These are phyloP conservation scores for Plebejus anna DNA, from an alignment of 2,888 invertebrate genomes.

Conservation along the genomic window DNA sequence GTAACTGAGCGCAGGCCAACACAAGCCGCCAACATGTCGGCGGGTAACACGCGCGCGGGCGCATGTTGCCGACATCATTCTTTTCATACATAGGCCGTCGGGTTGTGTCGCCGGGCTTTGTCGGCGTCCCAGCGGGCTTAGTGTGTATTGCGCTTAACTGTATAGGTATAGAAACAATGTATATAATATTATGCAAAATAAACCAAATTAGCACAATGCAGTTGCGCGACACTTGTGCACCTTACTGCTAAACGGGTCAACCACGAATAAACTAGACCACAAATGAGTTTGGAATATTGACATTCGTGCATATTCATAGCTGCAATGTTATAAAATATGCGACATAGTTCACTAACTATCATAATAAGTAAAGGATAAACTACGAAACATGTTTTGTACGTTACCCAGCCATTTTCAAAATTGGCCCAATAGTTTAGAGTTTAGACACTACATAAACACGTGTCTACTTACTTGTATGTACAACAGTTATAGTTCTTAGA, in stretches of 20 bases:
- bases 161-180: slow-evolving; percentile 15
- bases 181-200: slow-evolving; percentile 21
- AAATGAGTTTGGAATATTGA: slow-evolving; percentile 15
- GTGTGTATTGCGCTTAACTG: too few relatives aligned
- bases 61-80: too few relatives aligned
- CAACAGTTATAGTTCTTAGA: too few relatives aligned
- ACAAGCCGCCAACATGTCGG: too few relatives aligned
- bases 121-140: too few relatives aligned
- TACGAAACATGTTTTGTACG: not conserved
- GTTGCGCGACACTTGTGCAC: slow-evolving; percentile 8
- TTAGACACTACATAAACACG: not conserved
- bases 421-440: not conserved
- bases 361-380: not conserved
- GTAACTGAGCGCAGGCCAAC: too few relatives aligned
- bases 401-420: not conserved
- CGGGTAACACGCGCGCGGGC: too few relatives aligned
- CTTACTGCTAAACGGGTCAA: slow-evolving; percentile 14
- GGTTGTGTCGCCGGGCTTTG: too few relatives aligned
- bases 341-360: not conserved
- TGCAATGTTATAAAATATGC: not conserved
- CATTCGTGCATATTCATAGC: not conserved
- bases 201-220: slow-evolving; percentile 29
- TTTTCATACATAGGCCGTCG: too few relatives aligned
- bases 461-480: too few relatives aligned
- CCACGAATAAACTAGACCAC: slow-evolving; percentile 17